Percentiles rank a stretch among this genome's conserved stretches.
Conservation (phyloP, 2,113 vertebrate genomes). For the Malurus cyaneus region DNA sequence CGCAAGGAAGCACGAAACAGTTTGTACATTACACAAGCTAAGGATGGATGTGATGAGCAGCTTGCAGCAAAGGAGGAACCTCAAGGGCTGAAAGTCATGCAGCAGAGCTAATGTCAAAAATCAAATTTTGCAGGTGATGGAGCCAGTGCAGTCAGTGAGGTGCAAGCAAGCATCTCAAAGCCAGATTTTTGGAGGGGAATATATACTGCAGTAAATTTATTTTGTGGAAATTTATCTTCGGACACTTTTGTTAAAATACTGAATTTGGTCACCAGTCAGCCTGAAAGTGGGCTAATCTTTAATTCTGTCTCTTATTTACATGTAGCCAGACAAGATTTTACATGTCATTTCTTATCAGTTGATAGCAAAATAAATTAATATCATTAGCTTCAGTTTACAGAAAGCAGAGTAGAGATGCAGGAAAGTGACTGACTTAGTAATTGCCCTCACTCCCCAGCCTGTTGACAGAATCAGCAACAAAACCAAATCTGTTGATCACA, state of each 20-base stretch:
- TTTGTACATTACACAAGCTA: not conserved
- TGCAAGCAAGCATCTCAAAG: not conserved
- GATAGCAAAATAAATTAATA: not conserved
- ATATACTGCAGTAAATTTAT: not conserved
- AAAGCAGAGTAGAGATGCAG: not conserved
- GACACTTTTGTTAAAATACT: not conserved
- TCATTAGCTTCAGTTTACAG: not conserved
- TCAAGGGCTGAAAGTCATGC: not conserved
- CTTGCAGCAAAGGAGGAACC: not conserved
- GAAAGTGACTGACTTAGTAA: not conserved
- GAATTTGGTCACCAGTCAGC: not conserved
- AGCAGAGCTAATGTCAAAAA: not conserved
- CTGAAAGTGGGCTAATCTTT: not conserved
- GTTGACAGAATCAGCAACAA: not conserved
- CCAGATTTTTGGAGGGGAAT: not conserved
- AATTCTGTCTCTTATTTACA: not conserved
- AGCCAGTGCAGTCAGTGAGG: not conserved
- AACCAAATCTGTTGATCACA: not conserved
- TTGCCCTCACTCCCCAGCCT: rapidly evolving
- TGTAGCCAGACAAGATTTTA: not conserved
- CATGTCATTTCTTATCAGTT: not conserved
- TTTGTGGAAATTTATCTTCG: not conserved
- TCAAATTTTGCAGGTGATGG: not conserved
- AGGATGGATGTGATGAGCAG: not conserved
- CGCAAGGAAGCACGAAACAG: rapidly evolving